Evolutionary conservation across 2,888 invertebrate species (phyloP).

Genomic region (Xylota sylvarum): DNA sequence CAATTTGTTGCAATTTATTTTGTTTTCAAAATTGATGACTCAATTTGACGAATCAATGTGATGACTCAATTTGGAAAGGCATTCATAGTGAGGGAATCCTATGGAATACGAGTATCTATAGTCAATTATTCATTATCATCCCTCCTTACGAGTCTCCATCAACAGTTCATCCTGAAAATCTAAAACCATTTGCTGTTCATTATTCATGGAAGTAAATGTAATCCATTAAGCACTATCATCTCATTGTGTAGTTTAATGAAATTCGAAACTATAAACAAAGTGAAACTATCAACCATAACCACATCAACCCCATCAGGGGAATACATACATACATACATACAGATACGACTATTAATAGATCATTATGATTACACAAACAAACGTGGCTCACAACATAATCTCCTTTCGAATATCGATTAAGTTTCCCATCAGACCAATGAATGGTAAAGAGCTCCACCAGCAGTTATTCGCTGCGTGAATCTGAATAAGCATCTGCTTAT

Average conservation of each 20-base stretch:
- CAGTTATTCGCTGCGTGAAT: conserved; percentile 10
- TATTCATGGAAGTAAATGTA: conserved; percentile 1
- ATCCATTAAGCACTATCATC: neutral
- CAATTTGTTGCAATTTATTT: conserved; percentile 13
- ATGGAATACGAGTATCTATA: too few species aligned
- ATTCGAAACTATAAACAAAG: conserved; percentile 21
- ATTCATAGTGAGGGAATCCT: too few species aligned
- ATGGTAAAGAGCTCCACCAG: conserved; percentile 15
- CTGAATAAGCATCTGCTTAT: conserved; percentile 31
- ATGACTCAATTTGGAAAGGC: neutral
- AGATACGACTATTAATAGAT: conserved; percentile 4
- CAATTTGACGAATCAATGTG: conserved; percentile 14
- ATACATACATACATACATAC: too few species aligned
- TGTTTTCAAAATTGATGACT: conserved; percentile 14
- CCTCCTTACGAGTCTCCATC: neutral
- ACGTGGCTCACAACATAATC: conserved; percentile 31
- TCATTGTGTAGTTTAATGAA: conserved; percentile 1
- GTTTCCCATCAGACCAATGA: conserved; percentile 28
- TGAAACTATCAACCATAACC: conserved; percentile 39
- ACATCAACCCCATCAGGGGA: neutral
- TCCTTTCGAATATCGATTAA: conserved; percentile 51
- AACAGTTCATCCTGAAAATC: neutral
- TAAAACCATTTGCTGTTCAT: neutral
- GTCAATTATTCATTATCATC: too few species aligned
- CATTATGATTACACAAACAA: conserved; percentile 18